Percentiles rank a stretch among this genome's conserved stretches.
Conservation (phyloP, 1,140 invertebrate genomes). For the Pogonomyrmex barbatus region DNA sequence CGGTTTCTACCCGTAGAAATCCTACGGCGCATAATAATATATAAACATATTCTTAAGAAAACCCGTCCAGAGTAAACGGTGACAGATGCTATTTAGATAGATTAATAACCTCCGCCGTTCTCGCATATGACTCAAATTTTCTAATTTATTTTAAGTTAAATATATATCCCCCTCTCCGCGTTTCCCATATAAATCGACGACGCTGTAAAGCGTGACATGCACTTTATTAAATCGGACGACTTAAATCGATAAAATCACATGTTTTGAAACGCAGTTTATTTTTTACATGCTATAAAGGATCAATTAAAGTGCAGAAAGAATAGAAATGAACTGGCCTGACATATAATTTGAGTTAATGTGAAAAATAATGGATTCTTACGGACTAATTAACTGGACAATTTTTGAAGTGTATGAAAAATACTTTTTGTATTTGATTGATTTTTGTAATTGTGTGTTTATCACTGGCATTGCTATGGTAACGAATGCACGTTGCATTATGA, state of each 20-base stretch:
- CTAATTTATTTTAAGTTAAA: conserved; percentile 33
- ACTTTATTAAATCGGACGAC: conserved; percentile 35
- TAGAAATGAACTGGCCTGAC: background rate
- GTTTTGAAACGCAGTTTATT: conserved; percentile 18
- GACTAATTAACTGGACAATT: background rate
- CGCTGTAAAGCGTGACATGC: background rate
- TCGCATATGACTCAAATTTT: conserved; percentile 21
- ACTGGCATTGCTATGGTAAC: background rate
- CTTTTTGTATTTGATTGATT: too few species aligned
- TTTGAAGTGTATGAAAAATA: background rate
- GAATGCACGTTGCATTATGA: background rate
- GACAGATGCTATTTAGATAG: conserved; percentile 55
- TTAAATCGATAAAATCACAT: conserved; percentile 26
- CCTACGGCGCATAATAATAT: conserved; percentile 27
- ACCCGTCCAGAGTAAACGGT: conserved; percentile 37
- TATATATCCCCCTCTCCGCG: background rate
- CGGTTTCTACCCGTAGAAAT: conserved; percentile 56
- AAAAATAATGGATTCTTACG: background rate
- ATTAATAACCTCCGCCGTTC: conserved; percentile 37
- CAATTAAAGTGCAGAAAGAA: conserved; percentile 2
- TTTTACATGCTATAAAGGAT: background rate
- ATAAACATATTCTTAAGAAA: conserved; percentile 55
- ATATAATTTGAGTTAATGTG: background rate
- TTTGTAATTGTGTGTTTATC: background rate
- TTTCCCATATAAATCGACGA: conserved; percentile 27